Base-by-base conservation (phyloP, 2,797 vertebrate genomes). In the Anisognathus igniventris region DNA sequence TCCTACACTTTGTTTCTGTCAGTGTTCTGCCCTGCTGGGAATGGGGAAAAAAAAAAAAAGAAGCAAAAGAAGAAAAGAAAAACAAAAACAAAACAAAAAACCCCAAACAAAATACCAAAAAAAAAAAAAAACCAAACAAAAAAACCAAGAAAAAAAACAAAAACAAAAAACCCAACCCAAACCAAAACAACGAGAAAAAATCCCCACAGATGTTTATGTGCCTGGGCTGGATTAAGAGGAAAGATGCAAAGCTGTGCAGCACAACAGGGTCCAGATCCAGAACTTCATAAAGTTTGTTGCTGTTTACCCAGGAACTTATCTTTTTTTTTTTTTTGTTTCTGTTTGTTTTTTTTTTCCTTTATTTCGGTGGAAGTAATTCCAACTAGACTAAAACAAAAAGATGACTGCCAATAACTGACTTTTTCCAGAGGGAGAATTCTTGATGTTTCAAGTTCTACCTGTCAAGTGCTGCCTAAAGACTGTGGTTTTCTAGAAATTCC, bases 61-160 rank as follows among this genome's bases (percentile, higher is more conserved):
- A 19, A 9, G 5, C 1, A 25, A 10, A 4, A 18, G 5, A n/a
- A 15, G 1, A 30, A 23, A 31, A 18, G 3, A 65, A 18, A 4
- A 14, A 20, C 2, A 9, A 9, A 54, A 33, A 22, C 12, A 56
- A 56, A 33, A 23, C 9, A 33, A 23, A 33, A 9, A 33, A 7
- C 9, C 18, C 8, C 6, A 54, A 22, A n/a, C 20, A 54, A n/a
- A 14, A 30, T 30, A 30, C 9, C 9, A 50, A 28, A 50, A 3
- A 53, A 48, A 2, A 24, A 47, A 15, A 40, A 40, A 6, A 39
- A 14, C 13, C 7, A 45, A 23, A 12, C 8, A 25, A 51, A 18
- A 40, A 25, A 27, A 18, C 5, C 16, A 17, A 12, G 8, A 13
- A 21, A n/a, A 27, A 3, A 44, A 44, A 12, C 3, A 27, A 37